Evolutionary conservation across 2,797 vertebrate genomes (phyloP).

Genomic region (Pelobates cultripes): DNA sequence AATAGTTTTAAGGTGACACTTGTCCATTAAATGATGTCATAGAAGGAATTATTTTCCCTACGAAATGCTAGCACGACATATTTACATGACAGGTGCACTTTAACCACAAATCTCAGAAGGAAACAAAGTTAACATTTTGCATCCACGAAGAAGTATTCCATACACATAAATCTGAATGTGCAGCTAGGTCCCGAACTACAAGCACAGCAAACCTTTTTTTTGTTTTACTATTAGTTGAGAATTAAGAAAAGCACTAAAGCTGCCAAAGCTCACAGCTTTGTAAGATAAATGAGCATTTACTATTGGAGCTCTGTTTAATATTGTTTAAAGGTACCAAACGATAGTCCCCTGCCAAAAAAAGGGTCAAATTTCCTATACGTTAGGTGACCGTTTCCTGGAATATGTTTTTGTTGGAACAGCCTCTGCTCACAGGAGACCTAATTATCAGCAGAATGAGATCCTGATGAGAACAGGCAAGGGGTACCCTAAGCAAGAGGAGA

Average conservation of each 20-base stretch:
- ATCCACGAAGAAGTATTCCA: neutral
- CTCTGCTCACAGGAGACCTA: slow-evolving; percentile 39
- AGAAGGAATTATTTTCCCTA: too few relatives aligned
- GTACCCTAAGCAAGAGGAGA: slow-evolving; percentile 29
- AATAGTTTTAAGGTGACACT: too few relatives aligned
- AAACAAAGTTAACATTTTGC: neutral
- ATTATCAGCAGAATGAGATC: slow-evolving; percentile 51
- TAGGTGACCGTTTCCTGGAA: slow-evolving; percentile 56
- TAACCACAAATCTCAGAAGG: neutral
- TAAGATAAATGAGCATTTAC: slow-evolving; percentile 54
- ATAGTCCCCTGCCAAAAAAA: slow-evolving; percentile 27
- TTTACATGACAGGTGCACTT: too few relatives aligned
- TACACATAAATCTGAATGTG: slow-evolving; percentile 13
- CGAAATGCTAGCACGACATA: too few relatives aligned
- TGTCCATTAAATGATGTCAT: too few relatives aligned
- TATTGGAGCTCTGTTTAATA: slow-evolving; percentile 54
- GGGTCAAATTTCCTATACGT: slow-evolving; percentile 49
- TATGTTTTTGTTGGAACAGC: slow-evolving; percentile 44
- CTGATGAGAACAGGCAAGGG: slow-evolving; percentile 42
- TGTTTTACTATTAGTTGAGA: slow-evolving; percentile 13
- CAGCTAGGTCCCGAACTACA: slow-evolving; percentile 4
- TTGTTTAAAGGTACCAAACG: slow-evolving; percentile 53
- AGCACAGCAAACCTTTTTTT: slow-evolving; percentile 2
- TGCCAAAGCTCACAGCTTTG: slow-evolving; percentile 52
- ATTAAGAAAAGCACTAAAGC: slow-evolving; percentile 27